Evolutionary conservation across 1,140 invertebrate genomes (phyloP).

Genomic region (Drosophila repletoides): DNA sequence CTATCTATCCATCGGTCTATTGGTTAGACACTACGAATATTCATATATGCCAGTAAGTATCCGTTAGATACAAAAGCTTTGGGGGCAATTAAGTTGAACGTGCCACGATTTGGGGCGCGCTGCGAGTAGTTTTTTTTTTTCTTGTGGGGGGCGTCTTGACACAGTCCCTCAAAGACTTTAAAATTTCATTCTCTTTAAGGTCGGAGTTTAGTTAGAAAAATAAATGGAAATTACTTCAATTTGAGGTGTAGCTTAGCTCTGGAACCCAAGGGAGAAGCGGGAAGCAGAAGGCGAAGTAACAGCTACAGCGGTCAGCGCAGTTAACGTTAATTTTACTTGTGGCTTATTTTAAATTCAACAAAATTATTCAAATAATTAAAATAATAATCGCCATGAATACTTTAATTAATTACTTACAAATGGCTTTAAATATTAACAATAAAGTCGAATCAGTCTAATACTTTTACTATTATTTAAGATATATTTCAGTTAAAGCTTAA

Average conservation of each 20-base stretch:
- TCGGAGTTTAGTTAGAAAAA: slow-evolving; percentile 1
- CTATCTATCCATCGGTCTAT: too few species aligned
- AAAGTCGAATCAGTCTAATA: too few species aligned
- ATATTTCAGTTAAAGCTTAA: too few species aligned
- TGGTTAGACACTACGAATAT: too few species aligned
- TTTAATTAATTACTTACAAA: too few species aligned
- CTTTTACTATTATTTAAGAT: too few species aligned
- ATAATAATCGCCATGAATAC: too few species aligned
- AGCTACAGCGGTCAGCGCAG: neutral
- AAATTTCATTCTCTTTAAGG: slow-evolving; percentile 19
- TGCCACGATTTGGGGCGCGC: slow-evolving; percentile 45
- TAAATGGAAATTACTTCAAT: slow-evolving; percentile 20
- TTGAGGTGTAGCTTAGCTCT: neutral
- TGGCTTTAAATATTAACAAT: too few species aligned
- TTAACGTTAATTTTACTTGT: neutral
- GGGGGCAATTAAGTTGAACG: slow-evolving; percentile 64
- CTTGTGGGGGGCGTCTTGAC: slow-evolving; percentile 24
- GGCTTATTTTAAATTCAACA: too few species aligned
- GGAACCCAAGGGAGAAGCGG: neutral
- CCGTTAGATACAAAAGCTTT: slow-evolving; percentile 28
- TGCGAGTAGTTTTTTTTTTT: neutral
- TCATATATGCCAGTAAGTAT: too few species aligned
- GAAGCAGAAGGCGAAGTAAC: too few species aligned
- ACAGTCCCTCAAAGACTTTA: slow-evolving; percentile 16
- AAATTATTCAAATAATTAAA: too few species aligned